Evolutionary conservation across 2,113 vertebrate genomes (phyloP).

Genomic region (Gallinago jamesoni): DNA sequence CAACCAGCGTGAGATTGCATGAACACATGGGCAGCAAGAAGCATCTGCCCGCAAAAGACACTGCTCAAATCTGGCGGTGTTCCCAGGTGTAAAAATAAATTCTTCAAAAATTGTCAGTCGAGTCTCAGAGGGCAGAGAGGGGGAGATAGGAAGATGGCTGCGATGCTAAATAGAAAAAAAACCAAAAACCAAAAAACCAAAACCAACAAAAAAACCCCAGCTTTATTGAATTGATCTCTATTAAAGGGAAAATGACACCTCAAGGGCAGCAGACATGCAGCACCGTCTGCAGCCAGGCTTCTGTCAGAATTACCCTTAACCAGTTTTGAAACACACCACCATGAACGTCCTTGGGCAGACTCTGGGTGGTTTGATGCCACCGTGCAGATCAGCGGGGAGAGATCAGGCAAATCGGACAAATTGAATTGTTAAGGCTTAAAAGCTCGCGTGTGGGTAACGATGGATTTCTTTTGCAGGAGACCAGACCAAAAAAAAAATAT

Average conservation of each 20-base stretch:
- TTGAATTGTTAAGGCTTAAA: too few species aligned
- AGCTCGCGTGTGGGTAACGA: neutral
- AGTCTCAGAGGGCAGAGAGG: neutral
- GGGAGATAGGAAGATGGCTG: neutral
- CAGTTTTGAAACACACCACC: neutral
- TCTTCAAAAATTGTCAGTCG: neutral
- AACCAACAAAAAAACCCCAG: neutral
- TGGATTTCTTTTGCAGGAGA: neutral
- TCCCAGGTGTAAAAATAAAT: neutral
- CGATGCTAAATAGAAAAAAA: neutral
- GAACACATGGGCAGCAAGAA: neutral
- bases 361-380: neutral
- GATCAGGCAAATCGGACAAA: neutral
- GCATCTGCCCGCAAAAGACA: neutral
- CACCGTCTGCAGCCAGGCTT: neutral
- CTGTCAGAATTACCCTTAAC: neutral
- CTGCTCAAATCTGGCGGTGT: neutral
- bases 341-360: neutral
- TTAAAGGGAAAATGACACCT: neutral
- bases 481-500: neutral
- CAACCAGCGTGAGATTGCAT: neutral
- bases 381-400: neutral
- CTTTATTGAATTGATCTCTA: neutral
- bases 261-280: neutral
- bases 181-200: neutral